These are phyloP conservation scores for Channa maculata DNA, from an alignment of 2,113 vertebrate species.

Conservation along the genomic window DNA sequence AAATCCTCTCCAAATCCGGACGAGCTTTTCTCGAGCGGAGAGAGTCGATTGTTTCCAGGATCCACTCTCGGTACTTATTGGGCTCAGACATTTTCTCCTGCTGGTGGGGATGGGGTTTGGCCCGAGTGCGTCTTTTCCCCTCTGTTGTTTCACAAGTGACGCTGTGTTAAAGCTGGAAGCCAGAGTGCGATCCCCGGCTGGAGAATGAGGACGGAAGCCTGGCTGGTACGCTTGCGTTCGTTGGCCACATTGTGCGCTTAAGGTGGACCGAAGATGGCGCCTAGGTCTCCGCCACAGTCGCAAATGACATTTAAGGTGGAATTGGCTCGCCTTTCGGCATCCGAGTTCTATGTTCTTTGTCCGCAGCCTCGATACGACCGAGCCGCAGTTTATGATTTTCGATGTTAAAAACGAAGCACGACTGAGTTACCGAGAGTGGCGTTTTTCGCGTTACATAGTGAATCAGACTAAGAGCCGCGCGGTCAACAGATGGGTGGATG, in stretches of 20 bases:
- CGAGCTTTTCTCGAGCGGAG: conserved; percentile 91
- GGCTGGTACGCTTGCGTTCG: conserved; percentile 75
- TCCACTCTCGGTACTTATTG: conserved; percentile 89
- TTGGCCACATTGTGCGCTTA: conserved; percentile 83
- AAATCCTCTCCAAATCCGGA: conserved; percentile 92
- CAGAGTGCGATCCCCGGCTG: conserved; percentile 79
- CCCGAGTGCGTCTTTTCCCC: conserved; percentile 70
- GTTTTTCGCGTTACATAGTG: conserved; percentile 3
- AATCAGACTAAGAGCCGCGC: conserved; percentile 4
- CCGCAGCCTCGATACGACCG: conserved; percentile 24
- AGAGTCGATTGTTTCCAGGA: conserved; percentile 92
- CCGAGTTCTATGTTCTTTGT: conserved; percentile 63
- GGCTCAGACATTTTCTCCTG: conserved; percentile 84
- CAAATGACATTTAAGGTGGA: conserved; percentile 82
- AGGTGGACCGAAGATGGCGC: conserved; percentile 81
- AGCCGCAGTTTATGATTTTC: neutral
- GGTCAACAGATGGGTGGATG: conserved; percentile 62
- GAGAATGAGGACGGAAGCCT: conserved; percentile 83
- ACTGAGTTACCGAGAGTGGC: neutral
- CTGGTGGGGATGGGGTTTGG: conserved; percentile 75
- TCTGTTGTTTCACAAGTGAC: conserved; percentile 85
- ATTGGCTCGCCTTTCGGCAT: conserved; percentile 46
- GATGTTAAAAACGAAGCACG: conserved; percentile 13
- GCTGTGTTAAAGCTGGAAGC: conserved; percentile 79
- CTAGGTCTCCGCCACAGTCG: conserved; percentile 45